Evolutionary conservation across 2,113 vertebrate genomes (phyloP).

Genomic region (Lynx canadensis): DNA sequence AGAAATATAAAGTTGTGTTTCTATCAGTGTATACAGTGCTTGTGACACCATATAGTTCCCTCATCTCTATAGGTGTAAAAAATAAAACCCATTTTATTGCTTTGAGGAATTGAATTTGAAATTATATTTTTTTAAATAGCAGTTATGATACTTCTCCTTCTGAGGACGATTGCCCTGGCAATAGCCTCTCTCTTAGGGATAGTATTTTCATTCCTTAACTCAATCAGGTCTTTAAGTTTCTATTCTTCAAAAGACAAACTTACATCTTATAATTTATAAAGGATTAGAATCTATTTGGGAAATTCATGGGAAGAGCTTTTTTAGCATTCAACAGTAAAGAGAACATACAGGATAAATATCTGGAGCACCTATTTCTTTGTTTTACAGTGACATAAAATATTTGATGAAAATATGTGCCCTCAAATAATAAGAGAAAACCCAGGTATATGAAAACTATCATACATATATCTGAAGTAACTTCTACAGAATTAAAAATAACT

Average conservation of each 20-base stretch:
- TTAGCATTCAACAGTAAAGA: background rate
- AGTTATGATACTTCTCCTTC: background rate
- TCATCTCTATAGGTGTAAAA: background rate
- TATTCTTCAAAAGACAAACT: background rate
- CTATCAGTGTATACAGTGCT: fast-evolving
- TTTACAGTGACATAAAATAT: background rate
- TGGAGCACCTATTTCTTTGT: background rate
- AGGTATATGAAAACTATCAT: background rate
- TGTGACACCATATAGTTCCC: background rate
- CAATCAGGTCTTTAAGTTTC: background rate
- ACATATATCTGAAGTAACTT: background rate
- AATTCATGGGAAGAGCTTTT: background rate
- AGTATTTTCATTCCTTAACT: background rate
- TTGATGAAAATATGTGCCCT: background rate
- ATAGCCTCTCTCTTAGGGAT: background rate
- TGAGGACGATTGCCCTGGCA: background rate
- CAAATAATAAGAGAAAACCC: background rate
- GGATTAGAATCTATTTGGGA: background rate
- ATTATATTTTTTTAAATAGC: background rate
- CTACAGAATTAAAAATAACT: background rate
- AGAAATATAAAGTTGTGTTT: background rate
- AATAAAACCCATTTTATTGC: background rate
- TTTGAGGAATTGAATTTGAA: background rate
- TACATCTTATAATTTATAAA: background rate
- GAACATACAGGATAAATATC: background rate